Conservation (phyloP, 2,888 invertebrate species). For the Cephus nigrinus region DNA sequence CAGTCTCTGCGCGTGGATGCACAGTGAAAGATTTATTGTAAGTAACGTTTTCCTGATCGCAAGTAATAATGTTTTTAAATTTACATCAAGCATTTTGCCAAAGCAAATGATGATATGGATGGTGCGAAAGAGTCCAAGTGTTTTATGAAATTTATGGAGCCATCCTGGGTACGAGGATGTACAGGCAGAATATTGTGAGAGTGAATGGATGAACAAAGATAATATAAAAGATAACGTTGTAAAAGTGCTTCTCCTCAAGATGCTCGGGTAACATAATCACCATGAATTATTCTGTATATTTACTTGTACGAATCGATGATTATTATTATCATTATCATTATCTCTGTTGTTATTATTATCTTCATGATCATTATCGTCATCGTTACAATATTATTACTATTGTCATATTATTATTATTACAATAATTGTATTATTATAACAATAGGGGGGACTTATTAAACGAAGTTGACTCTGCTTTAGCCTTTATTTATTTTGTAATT, state of each 20-base stretch:
- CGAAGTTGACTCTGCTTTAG: constrained; percentile 33
- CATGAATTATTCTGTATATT: constrained; percentile 34
- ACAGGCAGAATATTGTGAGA: too few relatives aligned
- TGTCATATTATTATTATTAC: constrained; percentile 28
- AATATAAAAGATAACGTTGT: constrained; percentile 20
- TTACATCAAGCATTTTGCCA: constrained; percentile 15
- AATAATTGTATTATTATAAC: constrained; percentile 34
- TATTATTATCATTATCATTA: constrained; percentile 7
- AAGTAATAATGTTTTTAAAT: constrained; percentile 11
- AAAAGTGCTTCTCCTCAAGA: constrained; percentile 31
- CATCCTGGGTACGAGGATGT: too few relatives aligned
- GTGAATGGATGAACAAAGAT: constrained; percentile 23
- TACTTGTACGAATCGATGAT: constrained; percentile 22
- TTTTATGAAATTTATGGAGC: constrained; percentile 4
- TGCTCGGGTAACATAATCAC: constrained; percentile 37
- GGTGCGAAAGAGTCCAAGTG: constrained; percentile 11
- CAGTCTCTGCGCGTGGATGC: neutral
- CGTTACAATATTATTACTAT: too few relatives aligned
- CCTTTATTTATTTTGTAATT: too few relatives aligned
- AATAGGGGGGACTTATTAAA: constrained; percentile 36
- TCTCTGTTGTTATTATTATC: constrained; percentile 5
- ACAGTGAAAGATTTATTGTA: neutral
- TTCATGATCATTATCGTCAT: neutral
- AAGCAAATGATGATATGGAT: constrained; percentile 7
- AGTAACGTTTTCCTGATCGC: neutral